Base-by-base conservation (phyloP, 2,113 vertebrate genomes). In the Sylvilagus bachmani region DNA sequence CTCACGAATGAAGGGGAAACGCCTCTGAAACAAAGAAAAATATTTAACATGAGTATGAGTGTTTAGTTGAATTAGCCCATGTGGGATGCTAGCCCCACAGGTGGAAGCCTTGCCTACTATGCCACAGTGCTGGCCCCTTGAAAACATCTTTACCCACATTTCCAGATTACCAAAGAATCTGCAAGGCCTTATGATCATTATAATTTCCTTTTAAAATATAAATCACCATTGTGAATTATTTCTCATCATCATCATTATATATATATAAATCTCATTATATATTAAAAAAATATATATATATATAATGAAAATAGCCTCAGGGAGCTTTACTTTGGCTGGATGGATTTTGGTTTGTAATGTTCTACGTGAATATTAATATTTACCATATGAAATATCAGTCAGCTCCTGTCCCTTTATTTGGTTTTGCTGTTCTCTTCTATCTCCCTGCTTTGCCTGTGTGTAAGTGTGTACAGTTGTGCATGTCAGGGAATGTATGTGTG, bases 21-120 rank as follows among this genome's bases (percentile, higher is more conserved):
- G 33, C 53, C 33, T 94, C 87, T 96, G 82, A 91, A 22, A 85
- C 86, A 90, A 4, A 44, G 82, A 84, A 89, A 91, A 66, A 86
- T 5, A 86, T 74, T 82, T 33, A 87, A 11, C 85, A 38, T 77
- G 13, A 33, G 66, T 84, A 58, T 19, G 19, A 58, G 16, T 58
- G 21, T 58, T 58, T 58, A 5, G 13, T 58, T 58, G 55, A 21
- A 58, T 44, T 44, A 44, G 44, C 44, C 55, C 55, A 58, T 58
- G 19, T 58, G 55, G 55, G 55, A 58, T 58, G 55, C 55, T 58
- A 19, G 55, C 14, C 6, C 55, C 14, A 21, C 55, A 21, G 44
- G 55, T 58, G 55, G 55, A 58, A 16, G 14, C 12, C 19, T 58
- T 17, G 2, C 55, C 19, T 58, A 19, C 55, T 58, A 58, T 17